These are phyloP conservation scores for Rhagium mordax DNA, from an alignment of 2,888 invertebrate genomes.

Conservation along the genomic window DNA sequence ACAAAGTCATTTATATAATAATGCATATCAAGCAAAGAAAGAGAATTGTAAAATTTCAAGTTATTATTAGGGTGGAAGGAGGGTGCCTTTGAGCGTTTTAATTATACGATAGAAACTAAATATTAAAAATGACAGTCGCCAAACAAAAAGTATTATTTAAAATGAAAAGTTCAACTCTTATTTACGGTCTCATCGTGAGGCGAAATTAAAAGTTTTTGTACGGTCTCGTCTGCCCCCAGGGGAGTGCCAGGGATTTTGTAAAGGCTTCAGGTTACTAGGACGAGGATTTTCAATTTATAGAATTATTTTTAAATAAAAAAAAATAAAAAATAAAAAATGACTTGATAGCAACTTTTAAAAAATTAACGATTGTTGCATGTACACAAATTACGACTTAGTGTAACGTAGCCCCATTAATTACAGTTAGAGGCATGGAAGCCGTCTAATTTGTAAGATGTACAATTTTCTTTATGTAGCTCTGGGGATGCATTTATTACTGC, in stretches of 20 bases:
- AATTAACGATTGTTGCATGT: background rate
- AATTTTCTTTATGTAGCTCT: conserved; percentile 27
- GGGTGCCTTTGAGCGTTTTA: background rate
- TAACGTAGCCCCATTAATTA: conserved; percentile 22
- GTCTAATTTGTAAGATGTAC: conserved; percentile 32
- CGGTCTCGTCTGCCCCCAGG: background rate
- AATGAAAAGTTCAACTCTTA: conserved; percentile 7
- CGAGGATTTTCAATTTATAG: background rate
- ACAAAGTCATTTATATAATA: no score
- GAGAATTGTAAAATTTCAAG: background rate
- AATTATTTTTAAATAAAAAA: no score
- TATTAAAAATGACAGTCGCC: conserved; percentile 6
- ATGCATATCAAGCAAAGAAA: no score
- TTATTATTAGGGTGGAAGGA: background rate
- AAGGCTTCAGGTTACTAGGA: background rate
- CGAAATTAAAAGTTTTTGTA: background rate
- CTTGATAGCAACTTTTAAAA: background rate
- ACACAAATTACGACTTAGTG: background rate
- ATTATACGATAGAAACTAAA: conserved; percentile 7
- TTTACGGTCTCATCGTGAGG: background rate
- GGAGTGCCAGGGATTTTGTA: background rate
- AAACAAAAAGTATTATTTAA: conserved; percentile 9
- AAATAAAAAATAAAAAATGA: no score
- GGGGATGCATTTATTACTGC: conserved; percentile 26
- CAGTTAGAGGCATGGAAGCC: background rate